These are phyloP conservation scores for Drosophila eohydei DNA, from an alignment of 2,888 invertebrate species.

Conservation along the genomic window DNA sequence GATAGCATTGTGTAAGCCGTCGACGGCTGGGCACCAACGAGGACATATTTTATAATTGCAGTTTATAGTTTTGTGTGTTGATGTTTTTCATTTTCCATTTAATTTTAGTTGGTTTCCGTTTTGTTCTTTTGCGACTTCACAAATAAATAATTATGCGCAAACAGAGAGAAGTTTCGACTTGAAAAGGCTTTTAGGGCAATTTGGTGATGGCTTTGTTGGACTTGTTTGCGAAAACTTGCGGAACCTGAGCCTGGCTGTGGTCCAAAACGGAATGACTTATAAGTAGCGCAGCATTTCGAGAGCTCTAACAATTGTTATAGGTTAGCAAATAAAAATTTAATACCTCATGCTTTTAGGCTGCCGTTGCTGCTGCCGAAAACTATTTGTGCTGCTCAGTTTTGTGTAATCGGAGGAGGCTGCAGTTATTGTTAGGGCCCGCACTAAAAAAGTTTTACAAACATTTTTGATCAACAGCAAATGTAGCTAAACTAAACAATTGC, in stretches of 20 bases:
- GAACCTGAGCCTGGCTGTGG: slow-evolving; percentile 57
- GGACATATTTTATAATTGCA: slow-evolving; percentile 13
- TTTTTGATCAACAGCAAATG: slow-evolving; percentile 62
- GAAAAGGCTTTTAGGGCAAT: slow-evolving; percentile 81
- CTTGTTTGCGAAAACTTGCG: slow-evolving; percentile 68
- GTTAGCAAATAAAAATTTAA: slow-evolving; percentile 73
- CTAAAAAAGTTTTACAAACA: slow-evolving; percentile 55
- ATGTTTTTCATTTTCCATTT: slow-evolving; percentile 28
- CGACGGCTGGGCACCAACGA: not conserved
- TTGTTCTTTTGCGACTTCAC: slow-evolving; percentile 43
- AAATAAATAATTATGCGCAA: slow-evolving; percentile 77
- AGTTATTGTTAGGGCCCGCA: slow-evolving; percentile 42
- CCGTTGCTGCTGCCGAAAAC: slow-evolving; percentile 44
- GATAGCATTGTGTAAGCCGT: not conserved
- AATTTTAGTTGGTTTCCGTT: slow-evolving; percentile 8
- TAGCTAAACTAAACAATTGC: slow-evolving; percentile 67
- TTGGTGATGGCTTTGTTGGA: slow-evolving; percentile 77
- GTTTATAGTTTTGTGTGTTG: slow-evolving; percentile 14
- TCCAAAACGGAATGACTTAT: slow-evolving; percentile 70
- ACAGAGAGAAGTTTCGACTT: slow-evolving; percentile 75
- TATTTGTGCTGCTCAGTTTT: slow-evolving; percentile 53
- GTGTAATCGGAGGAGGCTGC: slow-evolving; percentile 51
- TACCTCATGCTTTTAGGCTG: slow-evolving; percentile 68
- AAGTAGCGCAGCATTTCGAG: slow-evolving; percentile 29
- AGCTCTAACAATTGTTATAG: slow-evolving; percentile 61